A percentile compares a stretch with the other conserved stretches of the same genome.
phyloP scores from a whole-genome alignment of 1,140 invertebrate genomes.

The Papilio dardanus region DNA sequence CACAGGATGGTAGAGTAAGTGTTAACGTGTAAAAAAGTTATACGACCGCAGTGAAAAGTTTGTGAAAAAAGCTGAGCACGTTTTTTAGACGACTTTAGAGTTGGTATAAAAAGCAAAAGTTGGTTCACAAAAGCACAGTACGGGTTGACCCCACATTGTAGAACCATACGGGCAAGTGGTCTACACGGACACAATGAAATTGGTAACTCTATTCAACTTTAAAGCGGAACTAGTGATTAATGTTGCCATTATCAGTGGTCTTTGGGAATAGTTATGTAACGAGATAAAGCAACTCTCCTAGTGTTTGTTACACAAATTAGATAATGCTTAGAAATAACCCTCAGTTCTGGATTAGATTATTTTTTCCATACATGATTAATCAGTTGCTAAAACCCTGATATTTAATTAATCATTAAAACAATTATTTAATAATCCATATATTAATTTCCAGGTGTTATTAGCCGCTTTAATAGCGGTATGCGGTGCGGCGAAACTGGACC shows the following conservation, averaged over 20 bases:
- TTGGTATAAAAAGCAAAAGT: conserved; percentile 72
- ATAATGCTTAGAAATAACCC: neutral
- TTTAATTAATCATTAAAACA: neutral
- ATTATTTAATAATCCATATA: neutral
- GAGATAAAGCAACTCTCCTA: conserved; percentile 4
- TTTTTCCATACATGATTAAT: neutral
- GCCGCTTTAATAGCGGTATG: conserved; percentile 67
- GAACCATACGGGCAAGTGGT: conserved; percentile 46
- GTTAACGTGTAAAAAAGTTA: neutral
- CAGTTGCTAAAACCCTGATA: neutral
- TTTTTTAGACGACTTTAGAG: conserved; percentile 73
- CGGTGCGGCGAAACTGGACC: conserved; percentile 81
- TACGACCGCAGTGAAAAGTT: conserved; percentile 43
- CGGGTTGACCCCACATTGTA: conserved; percentile 53
- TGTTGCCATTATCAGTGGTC: neutral
- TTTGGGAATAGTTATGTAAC: conserved; percentile 22
- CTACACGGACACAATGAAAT: conserved; percentile 56
- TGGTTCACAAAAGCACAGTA: conserved; percentile 56
- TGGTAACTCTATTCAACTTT: conserved; percentile 59
- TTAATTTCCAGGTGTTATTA: conserved; percentile 58
- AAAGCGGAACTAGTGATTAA: conserved; percentile 33
- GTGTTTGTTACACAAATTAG: neutral
- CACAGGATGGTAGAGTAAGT: conserved; percentile 18
- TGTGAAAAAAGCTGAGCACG: conserved; percentile 56
- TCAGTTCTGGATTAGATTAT: neutral